Conservation (phyloP, 2,113 vertebrate species). For the Melanerpes formicivorus region DNA sequence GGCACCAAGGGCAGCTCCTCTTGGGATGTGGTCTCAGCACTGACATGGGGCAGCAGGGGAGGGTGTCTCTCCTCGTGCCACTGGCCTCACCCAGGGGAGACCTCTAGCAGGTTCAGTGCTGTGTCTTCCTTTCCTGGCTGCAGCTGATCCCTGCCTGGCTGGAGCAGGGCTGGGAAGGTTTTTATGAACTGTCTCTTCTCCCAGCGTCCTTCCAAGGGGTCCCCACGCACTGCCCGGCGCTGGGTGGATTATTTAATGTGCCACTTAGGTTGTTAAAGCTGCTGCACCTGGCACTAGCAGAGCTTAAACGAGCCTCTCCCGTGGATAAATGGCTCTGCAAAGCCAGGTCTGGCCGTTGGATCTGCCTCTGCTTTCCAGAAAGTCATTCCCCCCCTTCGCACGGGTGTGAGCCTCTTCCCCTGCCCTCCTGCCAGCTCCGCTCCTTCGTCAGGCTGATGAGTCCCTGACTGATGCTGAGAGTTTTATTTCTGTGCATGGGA, state of each 20-base stretch:
- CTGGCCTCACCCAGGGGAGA: neutral
- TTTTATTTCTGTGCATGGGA: accelerated
- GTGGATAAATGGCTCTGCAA: neutral
- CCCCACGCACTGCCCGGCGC: neutral
- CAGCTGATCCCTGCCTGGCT: neutral
- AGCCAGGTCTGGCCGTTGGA: neutral
- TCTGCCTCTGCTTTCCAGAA: neutral
- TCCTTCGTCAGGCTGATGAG: accelerated
- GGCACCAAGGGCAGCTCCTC: neutral
- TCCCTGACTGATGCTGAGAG: neutral
- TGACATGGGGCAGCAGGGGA: neutral
- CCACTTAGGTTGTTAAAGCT: neutral
- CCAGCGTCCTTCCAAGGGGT: accelerated
- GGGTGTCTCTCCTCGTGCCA: accelerated
- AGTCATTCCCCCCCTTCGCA: neutral
- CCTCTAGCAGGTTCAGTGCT: accelerated
- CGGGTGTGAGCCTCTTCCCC: neutral
- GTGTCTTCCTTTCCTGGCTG: neutral
- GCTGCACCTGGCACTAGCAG: neutral
- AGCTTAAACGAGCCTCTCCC: neutral
- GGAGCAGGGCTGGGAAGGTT: neutral
- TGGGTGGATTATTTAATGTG: neutral
- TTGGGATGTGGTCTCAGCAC: accelerated
- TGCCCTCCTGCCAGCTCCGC: neutral
- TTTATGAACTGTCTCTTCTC: neutral